Conservation (phyloP, 1,140 invertebrate species). For the Zaprionus inermis region DNA sequence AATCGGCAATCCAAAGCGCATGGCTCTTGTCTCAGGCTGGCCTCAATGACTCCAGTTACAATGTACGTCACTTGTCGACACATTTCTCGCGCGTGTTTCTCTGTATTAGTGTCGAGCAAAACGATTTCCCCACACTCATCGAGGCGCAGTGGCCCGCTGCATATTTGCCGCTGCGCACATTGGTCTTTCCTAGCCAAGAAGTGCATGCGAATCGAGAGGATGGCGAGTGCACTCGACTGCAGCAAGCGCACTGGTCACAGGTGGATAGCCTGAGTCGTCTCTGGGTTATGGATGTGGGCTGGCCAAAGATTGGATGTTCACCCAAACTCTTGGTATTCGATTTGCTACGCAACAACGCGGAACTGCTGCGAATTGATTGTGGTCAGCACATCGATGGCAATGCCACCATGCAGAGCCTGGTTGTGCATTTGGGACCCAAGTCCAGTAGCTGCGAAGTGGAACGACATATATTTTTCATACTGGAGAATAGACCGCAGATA, state of each 20-base stretch:
- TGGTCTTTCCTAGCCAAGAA: conserved; percentile 59
- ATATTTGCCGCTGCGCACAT: conserved; percentile 64
- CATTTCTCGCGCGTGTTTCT: conserved; percentile 76
- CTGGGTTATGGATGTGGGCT: conserved; percentile 78
- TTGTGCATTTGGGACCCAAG: conserved; percentile 69
- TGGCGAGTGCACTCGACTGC: conserved; percentile 62
- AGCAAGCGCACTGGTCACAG: conserved; percentile 75
- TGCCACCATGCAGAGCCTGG: conserved; percentile 40
- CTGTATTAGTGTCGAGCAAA: conserved; percentile 61
- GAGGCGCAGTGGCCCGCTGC: conserved; percentile 77
- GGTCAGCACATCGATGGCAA: conserved; percentile 49
- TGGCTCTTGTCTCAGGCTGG: conserved; percentile 61
- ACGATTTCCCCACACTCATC: conserved; percentile 69
- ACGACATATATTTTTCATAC: conserved; percentile 70
- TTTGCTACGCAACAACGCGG: conserved; percentile 70
- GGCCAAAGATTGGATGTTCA: conserved; percentile 48
- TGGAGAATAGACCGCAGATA: conserved; percentile 49
- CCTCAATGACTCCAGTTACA: conserved; percentile 71
- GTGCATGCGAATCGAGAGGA: conserved; percentile 56
- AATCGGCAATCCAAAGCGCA: conserved; percentile 1
- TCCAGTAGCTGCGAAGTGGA: conserved; percentile 59
- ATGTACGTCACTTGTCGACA: conserved; percentile 74
- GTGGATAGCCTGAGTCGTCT: conserved; percentile 71
- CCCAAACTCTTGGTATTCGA: conserved; percentile 78
- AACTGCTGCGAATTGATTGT: conserved; percentile 74